Conservation (phyloP, 92 coral and sea anemone genomes). For the Porites evermanni region DNA sequence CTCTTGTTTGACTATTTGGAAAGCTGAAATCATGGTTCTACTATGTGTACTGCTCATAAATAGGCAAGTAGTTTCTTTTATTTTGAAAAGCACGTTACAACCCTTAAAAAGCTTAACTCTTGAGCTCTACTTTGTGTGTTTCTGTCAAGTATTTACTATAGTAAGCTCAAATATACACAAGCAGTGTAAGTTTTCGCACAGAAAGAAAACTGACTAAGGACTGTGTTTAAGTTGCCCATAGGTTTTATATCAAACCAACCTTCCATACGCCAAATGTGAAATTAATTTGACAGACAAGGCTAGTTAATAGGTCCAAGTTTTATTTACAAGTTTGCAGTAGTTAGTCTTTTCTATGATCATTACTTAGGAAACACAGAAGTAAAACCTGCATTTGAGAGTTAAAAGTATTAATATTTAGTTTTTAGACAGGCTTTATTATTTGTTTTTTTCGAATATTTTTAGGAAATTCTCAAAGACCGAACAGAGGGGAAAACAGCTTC, state of each 20-base stretch:
- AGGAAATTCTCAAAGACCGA: constrained; percentile 22
- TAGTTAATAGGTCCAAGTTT: neutral
- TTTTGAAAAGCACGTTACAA: too few relatives aligned
- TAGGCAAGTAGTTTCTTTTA: too few relatives aligned
- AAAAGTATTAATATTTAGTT: neutral
- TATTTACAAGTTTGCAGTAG: neutral
- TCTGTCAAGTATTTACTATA: too few relatives aligned
- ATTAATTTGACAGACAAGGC: neutral
- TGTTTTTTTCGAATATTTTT: neutral
- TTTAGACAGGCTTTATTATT: neutral
- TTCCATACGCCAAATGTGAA: neutral
- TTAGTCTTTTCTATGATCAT: neutral
- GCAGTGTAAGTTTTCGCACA: neutral
- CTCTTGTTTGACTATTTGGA: neutral
- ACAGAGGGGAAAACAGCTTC: constrained; percentile 7
- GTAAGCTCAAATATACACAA: neutral
- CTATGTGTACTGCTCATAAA: neutral
- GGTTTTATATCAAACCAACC: neutral
- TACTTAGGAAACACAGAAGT: neutral
- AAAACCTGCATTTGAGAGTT: neutral
- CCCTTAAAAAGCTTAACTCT: too few relatives aligned
- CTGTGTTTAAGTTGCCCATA: neutral
- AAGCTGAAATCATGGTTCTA: neutral
- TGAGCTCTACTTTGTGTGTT: too few relatives aligned
- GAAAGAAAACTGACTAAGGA: neutral